Evolutionary conservation across 2,888 invertebrate species (phyloP), one percentile per base, ranked within the genome.

Genomic region (Platycnemis pennipes): DNA sequence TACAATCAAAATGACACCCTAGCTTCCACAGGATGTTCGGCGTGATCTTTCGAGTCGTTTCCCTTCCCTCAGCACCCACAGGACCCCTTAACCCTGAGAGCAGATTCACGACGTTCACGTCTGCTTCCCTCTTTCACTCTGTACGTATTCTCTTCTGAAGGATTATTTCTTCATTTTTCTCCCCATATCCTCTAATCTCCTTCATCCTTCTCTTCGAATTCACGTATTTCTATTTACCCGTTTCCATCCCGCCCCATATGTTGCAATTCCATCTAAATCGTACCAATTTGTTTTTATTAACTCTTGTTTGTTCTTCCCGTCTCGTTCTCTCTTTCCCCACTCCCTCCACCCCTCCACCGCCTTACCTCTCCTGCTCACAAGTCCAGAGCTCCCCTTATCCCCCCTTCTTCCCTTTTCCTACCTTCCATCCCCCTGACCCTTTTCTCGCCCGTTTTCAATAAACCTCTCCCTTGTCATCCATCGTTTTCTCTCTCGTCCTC

Each of bases 241-340:
- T 77, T 13, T 37, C n/a, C 8, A n/a, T 77, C 37, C 77, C 26
- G 37, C 11, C 77, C 37, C 77, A 37, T 13, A 77, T 37, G 77
- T 77, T 77, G 77, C 77, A 77, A 77, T 77, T 77, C 77, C 77
- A 16, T 77, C 77, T 37, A n/a, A 77, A 77, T 77, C 77, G 77
- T 13, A 1, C 77, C 77, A 77, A 77, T 77, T 77, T 77, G 77
- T 77, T 77, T 77, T 77, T 77, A 77, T 77, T 77, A 77, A 77
- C 77, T 77, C 77, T 77, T 77, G 77, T 77, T 77, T 77, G 77
- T 16, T 37, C 31, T 31, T 37, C 31, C 26, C n/a, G 63, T 63
- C 63, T 63, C 63, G 7, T 26, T 22, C 31, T 63, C 63, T 22
- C 26, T 63, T 26, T 63, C 26, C 63, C 2, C 63, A 2, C 63